Evolutionary conservation across 2,113 vertebrate genomes (phyloP).

Genomic region (Ciconia stormi): DNA sequence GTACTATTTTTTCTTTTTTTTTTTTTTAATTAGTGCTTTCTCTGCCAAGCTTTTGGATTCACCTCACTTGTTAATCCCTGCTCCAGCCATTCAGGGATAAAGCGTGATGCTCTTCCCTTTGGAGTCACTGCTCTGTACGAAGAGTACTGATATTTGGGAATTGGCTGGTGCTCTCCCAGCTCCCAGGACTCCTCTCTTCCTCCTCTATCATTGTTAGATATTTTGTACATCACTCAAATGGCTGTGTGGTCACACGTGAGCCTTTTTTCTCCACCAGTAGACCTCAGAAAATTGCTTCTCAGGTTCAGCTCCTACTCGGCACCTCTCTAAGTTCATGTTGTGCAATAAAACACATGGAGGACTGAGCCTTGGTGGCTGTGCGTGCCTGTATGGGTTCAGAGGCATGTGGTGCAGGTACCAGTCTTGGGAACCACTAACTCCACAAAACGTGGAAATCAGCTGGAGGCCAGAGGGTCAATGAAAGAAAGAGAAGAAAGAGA

Average conservation of each 20-base stretch:
- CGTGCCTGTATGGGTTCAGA: background rate
- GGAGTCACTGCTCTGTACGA: background rate
- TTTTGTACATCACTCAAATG: background rate
- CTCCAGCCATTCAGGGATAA: background rate
- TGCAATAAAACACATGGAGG: accelerated
- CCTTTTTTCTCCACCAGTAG: background rate
- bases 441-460: background rate
- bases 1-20: background rate
- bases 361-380: background rate
- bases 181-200: background rate
- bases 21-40: background rate
- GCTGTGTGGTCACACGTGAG: background rate
- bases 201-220: background rate
- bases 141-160: background rate
- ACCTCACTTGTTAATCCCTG: background rate
- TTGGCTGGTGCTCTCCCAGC: background rate
- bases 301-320: background rate
- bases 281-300: background rate
- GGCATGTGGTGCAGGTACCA: accelerated
- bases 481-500: background rate
- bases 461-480: background rate
- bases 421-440: background rate
- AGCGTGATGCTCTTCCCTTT: background rate
- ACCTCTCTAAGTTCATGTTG: accelerated
- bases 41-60: background rate